Conservation (phyloP, 2,888 invertebrate genomes). For the Hofmannophila pseudospretella region DNA sequence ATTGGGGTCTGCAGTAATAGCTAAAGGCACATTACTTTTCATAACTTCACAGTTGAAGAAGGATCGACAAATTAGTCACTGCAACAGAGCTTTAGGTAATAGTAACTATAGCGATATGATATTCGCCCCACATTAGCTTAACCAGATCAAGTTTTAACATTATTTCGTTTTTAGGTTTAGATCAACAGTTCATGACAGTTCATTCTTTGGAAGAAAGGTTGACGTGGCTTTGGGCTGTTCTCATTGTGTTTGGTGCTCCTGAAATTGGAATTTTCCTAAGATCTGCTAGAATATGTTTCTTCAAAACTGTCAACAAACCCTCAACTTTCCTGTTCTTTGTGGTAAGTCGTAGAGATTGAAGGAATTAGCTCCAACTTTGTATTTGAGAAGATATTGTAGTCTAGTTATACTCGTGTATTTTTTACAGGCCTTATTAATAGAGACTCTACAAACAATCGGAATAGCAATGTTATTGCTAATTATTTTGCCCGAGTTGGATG, state of each 20-base stretch:
- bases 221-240: slow-evolving; percentile 88
- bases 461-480: slow-evolving; percentile 85
- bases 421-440: slow-evolving; percentile 81
- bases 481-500: slow-evolving; percentile 88
- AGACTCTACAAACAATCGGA: slow-evolving; percentile 88
- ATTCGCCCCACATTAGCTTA: too few relatives aligned
- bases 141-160: neutral
- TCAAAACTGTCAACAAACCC: slow-evolving; percentile 82
- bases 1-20: slow-evolving; percentile 81
- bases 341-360: too few relatives aligned
- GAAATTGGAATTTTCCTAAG: slow-evolving; percentile 86
- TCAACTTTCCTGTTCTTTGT: slow-evolving; percentile 71
- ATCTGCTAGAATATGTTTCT: slow-evolving; percentile 83
- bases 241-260: slow-evolving; percentile 86
- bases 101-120: too few relatives aligned
- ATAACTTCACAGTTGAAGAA: slow-evolving; percentile 84
- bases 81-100: slow-evolving; percentile 70
- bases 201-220: slow-evolving; percentile 81
- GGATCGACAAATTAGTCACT: slow-evolving; percentile 75
- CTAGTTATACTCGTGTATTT: neutral
- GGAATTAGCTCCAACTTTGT: too few relatives aligned
- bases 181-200: slow-evolving; percentile 79
- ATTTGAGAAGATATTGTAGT: neutral
- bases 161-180: slow-evolving; percentile 62
- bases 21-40: slow-evolving; percentile 85